phyloP scores from a whole-genome alignment of 2,888 invertebrate species.

The Zygothrica quintamaculata region DNA sequence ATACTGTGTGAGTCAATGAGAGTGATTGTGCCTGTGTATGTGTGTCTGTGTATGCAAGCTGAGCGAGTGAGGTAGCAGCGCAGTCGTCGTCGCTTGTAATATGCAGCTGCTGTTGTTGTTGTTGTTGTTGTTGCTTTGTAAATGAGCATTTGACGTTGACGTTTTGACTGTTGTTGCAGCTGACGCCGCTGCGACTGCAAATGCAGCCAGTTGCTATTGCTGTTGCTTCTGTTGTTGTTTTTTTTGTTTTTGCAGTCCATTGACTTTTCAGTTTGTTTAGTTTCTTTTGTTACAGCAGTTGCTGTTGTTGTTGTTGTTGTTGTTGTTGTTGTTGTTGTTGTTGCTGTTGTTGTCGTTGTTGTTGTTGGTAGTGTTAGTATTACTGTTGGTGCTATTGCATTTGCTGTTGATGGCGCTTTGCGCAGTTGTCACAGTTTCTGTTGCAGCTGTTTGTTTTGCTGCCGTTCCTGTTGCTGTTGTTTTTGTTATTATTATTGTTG shows the following conservation, averaged over 20 bases:
- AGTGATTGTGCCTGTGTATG: conserved; percentile 18
- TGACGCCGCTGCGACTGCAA: conserved; percentile 10
- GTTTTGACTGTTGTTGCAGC: conserved; percentile 54
- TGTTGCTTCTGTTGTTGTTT: conserved; percentile 23
- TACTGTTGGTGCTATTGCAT: conserved; percentile 27
- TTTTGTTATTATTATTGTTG: conserved; percentile 42
- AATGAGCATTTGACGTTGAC: conserved; percentile 63
- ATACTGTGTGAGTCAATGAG: conserved; percentile 17
- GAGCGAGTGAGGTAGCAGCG: conserved; percentile 51
- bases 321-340: conserved; percentile 31
- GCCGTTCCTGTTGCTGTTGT: conserved; percentile 18
- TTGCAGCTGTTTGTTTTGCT: conserved; percentile 18
- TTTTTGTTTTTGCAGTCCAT: conserved; percentile 62
- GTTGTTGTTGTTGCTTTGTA: conserved; percentile 40
- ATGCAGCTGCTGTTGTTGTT: conserved; percentile 37
- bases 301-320: conserved; percentile 31
- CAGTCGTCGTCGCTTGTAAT: conserved; percentile 45
- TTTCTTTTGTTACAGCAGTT: conserved; percentile 33
- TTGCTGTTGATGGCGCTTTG: conserved; percentile 31
- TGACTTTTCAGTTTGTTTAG: conserved; percentile 56
- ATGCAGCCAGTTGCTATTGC: conserved; percentile 1
- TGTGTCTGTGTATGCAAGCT: conserved; percentile 6
- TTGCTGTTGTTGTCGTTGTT: conserved; percentile 29
- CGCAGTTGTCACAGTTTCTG: conserved; percentile 62
- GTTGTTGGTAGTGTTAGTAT: conserved; percentile 31